A percentile compares a stretch with the other conserved stretches of the same genome.
Evolutionary conservation across 2,113 vertebrate genomes (phyloP).

Genomic region (Raphicerus campestris): DNA sequence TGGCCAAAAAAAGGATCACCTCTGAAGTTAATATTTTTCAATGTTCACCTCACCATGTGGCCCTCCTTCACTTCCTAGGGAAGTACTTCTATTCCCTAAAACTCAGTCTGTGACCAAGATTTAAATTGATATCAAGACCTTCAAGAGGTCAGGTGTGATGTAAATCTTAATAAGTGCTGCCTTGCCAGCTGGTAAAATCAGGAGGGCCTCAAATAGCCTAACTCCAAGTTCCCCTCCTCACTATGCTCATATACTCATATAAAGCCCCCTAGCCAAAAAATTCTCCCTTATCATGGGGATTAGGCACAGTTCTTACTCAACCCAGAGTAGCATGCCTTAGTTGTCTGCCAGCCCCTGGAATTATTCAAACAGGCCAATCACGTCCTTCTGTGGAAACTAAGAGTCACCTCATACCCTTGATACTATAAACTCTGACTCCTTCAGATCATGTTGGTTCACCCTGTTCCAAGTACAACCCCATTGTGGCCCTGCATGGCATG

Average conservation of each 20-base stretch:
- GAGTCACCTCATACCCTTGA: not conserved
- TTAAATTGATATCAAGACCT: slow-evolving; percentile 31
- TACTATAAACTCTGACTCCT: not conserved
- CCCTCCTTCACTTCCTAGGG: not conserved
- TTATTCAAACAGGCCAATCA: not conserved
- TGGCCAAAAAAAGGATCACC: not conserved
- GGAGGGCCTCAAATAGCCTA: not conserved
- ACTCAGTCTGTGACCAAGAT: not conserved
- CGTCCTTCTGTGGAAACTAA: not conserved
- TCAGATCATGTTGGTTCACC: not conserved
- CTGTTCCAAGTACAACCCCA: not conserved
- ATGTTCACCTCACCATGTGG: not conserved
- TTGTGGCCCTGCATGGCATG: not conserved
- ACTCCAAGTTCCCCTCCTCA: not conserved
- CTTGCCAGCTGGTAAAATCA: slow-evolving; percentile 36
- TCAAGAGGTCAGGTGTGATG: not conserved
- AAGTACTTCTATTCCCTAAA: not conserved
- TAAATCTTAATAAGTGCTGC: slow-evolving; percentile 12
- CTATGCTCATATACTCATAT: not conserved
- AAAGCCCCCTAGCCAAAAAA: not conserved
- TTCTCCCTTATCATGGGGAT: not conserved
- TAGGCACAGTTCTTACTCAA: not conserved
- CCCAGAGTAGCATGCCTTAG: not conserved
- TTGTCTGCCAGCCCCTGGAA: not conserved
- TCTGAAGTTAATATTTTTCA: slow-evolving; percentile 8